Percentiles rank a stretch among this genome's conserved stretches.
Evolutionary conservation across 2,888 invertebrate species (phyloP).

Genomic region (Drosophila histrio): DNA sequence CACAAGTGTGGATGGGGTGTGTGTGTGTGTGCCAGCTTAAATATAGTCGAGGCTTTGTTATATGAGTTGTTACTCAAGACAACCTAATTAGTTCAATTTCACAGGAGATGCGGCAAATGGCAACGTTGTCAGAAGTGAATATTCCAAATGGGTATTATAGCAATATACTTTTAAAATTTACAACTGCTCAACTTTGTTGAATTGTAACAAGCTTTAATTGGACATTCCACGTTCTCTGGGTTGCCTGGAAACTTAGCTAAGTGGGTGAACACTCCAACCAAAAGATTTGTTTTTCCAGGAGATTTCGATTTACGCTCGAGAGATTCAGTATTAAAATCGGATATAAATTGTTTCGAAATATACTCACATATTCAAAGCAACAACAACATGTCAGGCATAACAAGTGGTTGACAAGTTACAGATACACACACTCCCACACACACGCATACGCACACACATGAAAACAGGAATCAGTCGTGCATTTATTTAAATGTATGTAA

Average conservation of each 20-base stretch:
- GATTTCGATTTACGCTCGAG: constrained; percentile 58
- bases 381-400: constrained; percentile 45
- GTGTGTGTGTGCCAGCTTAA: background rate
- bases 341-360: constrained; percentile 67
- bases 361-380: constrained; percentile 11
- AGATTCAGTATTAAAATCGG: constrained; percentile 78
- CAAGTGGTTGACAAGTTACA: constrained; percentile 69
- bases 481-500: constrained; percentile 71
- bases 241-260: background rate
- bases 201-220: constrained; percentile 41
- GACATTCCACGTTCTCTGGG: constrained; percentile 6
- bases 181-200: constrained; percentile 1
- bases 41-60: constrained; percentile 23
- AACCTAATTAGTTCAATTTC: constrained; percentile 57
- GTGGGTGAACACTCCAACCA: background rate
- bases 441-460: background rate
- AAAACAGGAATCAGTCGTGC: constrained; percentile 36
- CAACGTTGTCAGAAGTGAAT: constrained; percentile 20
- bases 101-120: constrained; percentile 26
- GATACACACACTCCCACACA: constrained; percentile 7
- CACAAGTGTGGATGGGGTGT: background rate
- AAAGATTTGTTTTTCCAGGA: constrained; percentile 46
- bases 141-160: background rate
- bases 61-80: constrained; percentile 24
- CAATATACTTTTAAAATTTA: background rate